These are phyloP conservation scores for Drosophila persimilis DNA, from an alignment of 1,140 invertebrate genomes.

Conservation along the genomic window DNA sequence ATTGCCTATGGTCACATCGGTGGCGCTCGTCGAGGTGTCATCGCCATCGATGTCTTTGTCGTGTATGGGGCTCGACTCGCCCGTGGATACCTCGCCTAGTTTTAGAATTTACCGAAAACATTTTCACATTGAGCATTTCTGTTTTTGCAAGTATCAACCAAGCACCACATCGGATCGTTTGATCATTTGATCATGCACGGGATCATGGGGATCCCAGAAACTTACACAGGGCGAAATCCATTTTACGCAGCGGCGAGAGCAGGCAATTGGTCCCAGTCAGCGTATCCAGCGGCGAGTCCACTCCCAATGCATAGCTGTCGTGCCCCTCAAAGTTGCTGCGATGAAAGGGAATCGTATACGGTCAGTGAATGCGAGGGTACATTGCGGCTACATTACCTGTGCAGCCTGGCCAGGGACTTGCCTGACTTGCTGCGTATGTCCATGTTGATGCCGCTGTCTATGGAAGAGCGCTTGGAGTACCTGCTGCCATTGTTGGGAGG, in stretches of 20 bases:
- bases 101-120: conserved; percentile 58
- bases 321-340: conserved; percentile 64
- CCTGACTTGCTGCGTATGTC: conserved; percentile 81
- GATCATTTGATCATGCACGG: conserved; percentile 6
- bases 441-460: conserved; percentile 93
- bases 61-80: conserved; percentile 87
- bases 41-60: conserved; percentile 88
- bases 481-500: conserved; percentile 82
- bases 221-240: conserved; percentile 90
- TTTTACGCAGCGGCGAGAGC: conserved; percentile 83
- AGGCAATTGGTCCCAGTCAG: conserved; percentile 62
- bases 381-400: conserved; percentile 82
- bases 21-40: conserved; percentile 84
- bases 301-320: conserved; percentile 69
- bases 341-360: neutral
- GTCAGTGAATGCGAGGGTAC: neutral
- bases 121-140: conserved; percentile 35
- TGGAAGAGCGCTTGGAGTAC: conserved; percentile 90
- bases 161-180: neutral
- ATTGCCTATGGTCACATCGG: conserved; percentile 84
- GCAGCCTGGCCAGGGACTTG: conserved; percentile 82
- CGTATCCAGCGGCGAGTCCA: conserved; percentile 83
- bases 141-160: conserved; percentile 1
- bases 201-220: conserved; percentile 34
- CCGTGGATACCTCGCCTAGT: conserved; percentile 87